phyloP scores from a whole-genome alignment of 2,113 vertebrate species.

The Vidua macroura region DNA sequence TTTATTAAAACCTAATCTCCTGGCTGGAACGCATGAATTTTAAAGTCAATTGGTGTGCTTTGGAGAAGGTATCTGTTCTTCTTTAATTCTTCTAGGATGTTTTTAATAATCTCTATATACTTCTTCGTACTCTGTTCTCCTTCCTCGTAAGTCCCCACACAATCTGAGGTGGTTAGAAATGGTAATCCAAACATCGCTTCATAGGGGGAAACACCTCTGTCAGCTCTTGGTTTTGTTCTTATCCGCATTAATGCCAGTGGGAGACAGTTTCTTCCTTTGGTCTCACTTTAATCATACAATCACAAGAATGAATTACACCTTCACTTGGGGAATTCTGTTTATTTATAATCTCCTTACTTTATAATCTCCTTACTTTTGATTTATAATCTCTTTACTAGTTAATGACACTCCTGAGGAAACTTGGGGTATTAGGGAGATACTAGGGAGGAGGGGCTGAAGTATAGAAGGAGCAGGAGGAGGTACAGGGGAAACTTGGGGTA shows the following conservation, averaged over 20 bases:
- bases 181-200: too few species aligned
- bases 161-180: too few species aligned
- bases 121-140: too few species aligned
- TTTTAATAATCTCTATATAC: too few species aligned
- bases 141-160: too few species aligned
- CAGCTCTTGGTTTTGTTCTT: too few species aligned
- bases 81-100: too few species aligned
- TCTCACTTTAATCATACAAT: not conserved
- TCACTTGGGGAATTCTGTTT: not conserved
- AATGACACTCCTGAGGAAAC: not conserved
- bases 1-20: not conserved
- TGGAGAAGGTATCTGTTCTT: too few species aligned
- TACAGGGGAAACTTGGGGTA: not conserved
- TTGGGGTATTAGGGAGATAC: not conserved
- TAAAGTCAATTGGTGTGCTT: too few species aligned
- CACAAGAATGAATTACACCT: not conserved
- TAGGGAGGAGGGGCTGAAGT: not conserved
- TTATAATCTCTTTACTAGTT: not conserved
- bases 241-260: too few species aligned
- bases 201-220: too few species aligned
- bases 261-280: not conserved
- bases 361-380: not conserved
- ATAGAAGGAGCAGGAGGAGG: not conserved
- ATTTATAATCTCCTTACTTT: not conserved
- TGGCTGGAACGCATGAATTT: not conserved